These are phyloP conservation scores for Melanaphis sacchari DNA, from an alignment of 1,140 invertebrate species.

Conservation along the genomic window DNA sequence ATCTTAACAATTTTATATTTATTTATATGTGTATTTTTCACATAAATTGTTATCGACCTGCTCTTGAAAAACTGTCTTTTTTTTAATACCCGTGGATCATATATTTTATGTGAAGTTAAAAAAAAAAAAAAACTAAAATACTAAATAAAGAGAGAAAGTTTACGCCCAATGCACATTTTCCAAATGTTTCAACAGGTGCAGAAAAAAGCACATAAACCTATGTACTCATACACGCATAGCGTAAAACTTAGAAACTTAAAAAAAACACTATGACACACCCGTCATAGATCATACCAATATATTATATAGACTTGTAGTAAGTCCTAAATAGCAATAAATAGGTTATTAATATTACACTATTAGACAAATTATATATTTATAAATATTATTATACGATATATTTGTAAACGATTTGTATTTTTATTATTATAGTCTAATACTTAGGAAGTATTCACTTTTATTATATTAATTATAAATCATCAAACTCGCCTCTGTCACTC, in stretches of 20 bases:
- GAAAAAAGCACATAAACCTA: not conserved
- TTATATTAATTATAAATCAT: conserved; percentile 14
- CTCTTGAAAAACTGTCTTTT: conserved; percentile 9
- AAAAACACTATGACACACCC: conserved; percentile 50
- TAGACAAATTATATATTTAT: conserved; percentile 4
- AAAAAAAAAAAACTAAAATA: not conserved
- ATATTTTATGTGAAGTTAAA: not conserved
- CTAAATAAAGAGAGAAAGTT: not conserved
- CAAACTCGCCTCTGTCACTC: conserved; percentile 45
- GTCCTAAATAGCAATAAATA: conserved; percentile 34
- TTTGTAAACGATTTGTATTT: conserved; percentile 1
- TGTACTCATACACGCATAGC: conserved; percentile 24
- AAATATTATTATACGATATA: not conserved
- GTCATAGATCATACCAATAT: conserved; percentile 43
- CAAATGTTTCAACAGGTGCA: conserved; percentile 45
- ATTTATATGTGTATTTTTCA: not conserved
- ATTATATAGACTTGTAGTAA: conserved; percentile 39
- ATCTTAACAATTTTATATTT: not conserved
- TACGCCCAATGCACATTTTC: conserved; percentile 7
- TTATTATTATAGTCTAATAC: conserved; percentile 13
- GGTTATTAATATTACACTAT: conserved; percentile 2
- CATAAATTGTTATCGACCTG: conserved; percentile 23
- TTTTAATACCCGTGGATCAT: not conserved
- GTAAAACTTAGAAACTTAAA: conserved; percentile 35
- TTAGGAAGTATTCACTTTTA: conserved; percentile 4